These are phyloP conservation scores for Momotus momota DNA, from an alignment of 2,797 vertebrate genomes.

Conservation along the genomic window DNA sequence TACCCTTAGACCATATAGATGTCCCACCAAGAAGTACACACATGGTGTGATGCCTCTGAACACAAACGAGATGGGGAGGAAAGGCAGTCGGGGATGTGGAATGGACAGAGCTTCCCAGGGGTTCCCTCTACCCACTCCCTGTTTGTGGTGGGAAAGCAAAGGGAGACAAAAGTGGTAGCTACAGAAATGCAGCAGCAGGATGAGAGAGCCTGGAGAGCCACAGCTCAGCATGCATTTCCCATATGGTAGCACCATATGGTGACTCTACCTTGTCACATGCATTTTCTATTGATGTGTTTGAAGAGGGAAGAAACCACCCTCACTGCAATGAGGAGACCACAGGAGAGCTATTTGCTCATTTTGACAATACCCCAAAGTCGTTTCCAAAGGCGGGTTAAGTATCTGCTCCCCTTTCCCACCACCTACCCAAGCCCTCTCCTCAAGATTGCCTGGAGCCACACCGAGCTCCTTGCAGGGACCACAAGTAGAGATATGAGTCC, in stretches of 20 bases:
- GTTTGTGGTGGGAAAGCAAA: not conserved
- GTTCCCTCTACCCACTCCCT: not conserved
- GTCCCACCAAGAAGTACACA: not conserved
- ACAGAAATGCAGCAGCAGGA: not conserved
- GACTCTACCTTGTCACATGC: not conserved
- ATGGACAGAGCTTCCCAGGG: not conserved
- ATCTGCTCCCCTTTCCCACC: not conserved
- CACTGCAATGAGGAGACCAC: not conserved
- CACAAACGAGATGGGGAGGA: not conserved
- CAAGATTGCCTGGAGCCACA: not conserved
- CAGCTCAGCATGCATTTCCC: not conserved
- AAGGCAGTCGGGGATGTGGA: not conserved
- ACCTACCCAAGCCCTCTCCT: not conserved
- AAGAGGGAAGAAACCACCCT: not conserved
- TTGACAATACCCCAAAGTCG: accelerated
- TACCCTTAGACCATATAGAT: not conserved
- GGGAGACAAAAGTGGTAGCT: not conserved
- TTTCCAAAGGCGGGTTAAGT: not conserved
- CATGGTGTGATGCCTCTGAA: not conserved
- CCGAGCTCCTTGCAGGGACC: not conserved
- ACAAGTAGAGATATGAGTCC: accelerated
- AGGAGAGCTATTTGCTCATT: not conserved
- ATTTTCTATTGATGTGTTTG: not conserved
- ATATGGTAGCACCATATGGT: not conserved
- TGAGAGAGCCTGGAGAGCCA: not conserved